Conservation (phyloP, 2,797 vertebrate species). For the Intellagama lesueurii region DNA sequence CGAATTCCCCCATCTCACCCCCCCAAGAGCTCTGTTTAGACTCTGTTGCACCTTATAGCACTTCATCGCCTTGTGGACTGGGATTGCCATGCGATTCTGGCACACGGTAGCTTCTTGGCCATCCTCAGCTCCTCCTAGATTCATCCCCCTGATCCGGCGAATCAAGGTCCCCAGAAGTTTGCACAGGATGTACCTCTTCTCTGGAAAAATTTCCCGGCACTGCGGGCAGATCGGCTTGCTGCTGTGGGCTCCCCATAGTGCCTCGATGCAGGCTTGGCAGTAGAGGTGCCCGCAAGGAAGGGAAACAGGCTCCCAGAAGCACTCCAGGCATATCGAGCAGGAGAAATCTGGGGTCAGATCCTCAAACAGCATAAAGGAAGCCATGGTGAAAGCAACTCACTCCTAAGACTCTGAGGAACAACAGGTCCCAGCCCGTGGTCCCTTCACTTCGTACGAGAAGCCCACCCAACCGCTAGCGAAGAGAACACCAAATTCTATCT, state of each 20-base stretch:
- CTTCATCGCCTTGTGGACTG: not conserved
- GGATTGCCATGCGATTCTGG: not conserved
- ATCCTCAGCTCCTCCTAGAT: not conserved
- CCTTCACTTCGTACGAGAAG: not conserved
- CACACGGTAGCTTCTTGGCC: not conserved
- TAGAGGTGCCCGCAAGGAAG: constrained; percentile 32
- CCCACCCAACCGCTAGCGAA: not conserved
- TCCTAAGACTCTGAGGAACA: not conserved
- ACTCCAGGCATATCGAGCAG: constrained; percentile 19
- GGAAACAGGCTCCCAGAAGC: constrained; percentile 6
- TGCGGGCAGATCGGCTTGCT: not conserved
- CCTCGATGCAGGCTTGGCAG: constrained; percentile 20
- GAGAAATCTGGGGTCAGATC: constrained; percentile 5
- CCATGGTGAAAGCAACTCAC: not conserved
- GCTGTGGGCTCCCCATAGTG: not conserved
- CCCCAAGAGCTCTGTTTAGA: not conserved
- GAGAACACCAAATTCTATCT: not conserved
- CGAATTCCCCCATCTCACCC: not conserved
- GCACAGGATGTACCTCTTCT: not conserved
- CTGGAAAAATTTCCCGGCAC: constrained; percentile 6
- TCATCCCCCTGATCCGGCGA: not conserved
- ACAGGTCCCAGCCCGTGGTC: no score
- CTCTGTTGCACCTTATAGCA: not conserved
- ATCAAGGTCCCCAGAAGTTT: constrained; percentile 14
- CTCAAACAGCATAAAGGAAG: not conserved